Conservation (phyloP, 2,113 vertebrate species). For the Edolisoma coerulescens region DNA sequence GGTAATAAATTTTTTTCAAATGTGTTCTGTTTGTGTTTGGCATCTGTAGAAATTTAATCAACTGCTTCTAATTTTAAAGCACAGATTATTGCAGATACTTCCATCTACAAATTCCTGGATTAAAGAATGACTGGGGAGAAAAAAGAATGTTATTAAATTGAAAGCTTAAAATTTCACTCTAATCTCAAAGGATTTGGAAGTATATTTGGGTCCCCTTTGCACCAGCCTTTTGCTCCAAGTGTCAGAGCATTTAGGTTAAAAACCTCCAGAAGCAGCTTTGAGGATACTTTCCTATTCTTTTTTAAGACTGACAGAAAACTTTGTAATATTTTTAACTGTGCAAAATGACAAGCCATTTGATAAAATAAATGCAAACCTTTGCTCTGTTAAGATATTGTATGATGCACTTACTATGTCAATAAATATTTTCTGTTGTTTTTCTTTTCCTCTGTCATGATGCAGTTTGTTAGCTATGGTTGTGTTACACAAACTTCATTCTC, state of each 20-base stretch:
- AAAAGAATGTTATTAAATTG: background rate
- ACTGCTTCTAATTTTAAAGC: background rate
- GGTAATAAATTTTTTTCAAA: background rate
- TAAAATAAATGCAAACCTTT: background rate
- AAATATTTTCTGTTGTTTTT: conserved; percentile 1
- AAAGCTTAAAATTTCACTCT: background rate
- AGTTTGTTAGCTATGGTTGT: background rate
- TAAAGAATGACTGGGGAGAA: background rate
- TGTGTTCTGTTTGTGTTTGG: background rate
- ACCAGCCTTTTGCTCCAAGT: background rate
- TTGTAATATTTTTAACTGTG: background rate
- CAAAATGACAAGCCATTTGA: background rate
- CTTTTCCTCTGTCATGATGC: background rate
- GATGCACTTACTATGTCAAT: background rate
- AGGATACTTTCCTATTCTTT: background rate
- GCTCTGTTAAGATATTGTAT: background rate
- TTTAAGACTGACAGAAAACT: background rate
- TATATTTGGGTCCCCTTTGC: background rate
- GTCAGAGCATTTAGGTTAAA: background rate
- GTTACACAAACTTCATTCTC: background rate
- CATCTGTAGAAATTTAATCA: background rate
- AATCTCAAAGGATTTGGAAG: background rate
- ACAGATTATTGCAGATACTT: background rate
- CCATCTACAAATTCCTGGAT: background rate
- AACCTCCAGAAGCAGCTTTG: background rate